These are phyloP conservation scores for Rhagium mordax DNA, from an alignment of 2,888 invertebrate species.

Conservation along the genomic window DNA sequence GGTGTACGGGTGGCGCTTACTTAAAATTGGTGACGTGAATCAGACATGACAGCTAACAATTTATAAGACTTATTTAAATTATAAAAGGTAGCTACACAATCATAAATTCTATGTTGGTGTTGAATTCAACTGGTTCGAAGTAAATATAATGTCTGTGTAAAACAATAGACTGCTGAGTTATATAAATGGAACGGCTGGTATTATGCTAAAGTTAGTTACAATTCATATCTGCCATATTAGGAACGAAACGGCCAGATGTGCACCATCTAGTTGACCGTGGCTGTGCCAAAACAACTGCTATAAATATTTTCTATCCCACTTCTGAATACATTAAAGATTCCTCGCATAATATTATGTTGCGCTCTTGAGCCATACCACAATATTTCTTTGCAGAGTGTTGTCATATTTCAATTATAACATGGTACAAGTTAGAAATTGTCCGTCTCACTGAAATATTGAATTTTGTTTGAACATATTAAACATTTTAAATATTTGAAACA, in stretches of 20 bases:
- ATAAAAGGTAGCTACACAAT: slow-evolving; percentile 41
- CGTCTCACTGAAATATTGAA: not conserved
- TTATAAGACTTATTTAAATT: slow-evolving; percentile 46
- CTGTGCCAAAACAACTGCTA: slow-evolving; percentile 48
- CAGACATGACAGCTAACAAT: slow-evolving; percentile 45
- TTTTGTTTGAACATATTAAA: slow-evolving; percentile 1
- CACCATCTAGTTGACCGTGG: slow-evolving; percentile 44
- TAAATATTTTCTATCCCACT: slow-evolving; percentile 52
- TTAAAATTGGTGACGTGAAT: slow-evolving; percentile 53
- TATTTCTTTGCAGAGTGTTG: slow-evolving; percentile 3
- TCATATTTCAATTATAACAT: slow-evolving; percentile 12
- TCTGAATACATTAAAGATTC: slow-evolving; percentile 31
- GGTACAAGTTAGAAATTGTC: not conserved
- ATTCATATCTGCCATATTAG: slow-evolving; percentile 64
- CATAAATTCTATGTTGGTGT: slow-evolving; percentile 50
- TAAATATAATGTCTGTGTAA: slow-evolving; percentile 50
- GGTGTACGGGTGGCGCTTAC: slow-evolving; percentile 54
- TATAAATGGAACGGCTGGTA: slow-evolving; percentile 49
- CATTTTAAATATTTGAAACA: too few species aligned
- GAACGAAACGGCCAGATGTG: slow-evolving; percentile 60
- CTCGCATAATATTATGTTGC: slow-evolving; percentile 5
- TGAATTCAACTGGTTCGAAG: slow-evolving; percentile 48
- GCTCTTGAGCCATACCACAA: not conserved
- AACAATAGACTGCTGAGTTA: slow-evolving; percentile 50
- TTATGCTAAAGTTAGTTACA: slow-evolving; percentile 50